These are phyloP conservation scores for Saccopteryx bilineata DNA, from an alignment of 2,113 vertebrate species.

Conservation along the genomic window DNA sequence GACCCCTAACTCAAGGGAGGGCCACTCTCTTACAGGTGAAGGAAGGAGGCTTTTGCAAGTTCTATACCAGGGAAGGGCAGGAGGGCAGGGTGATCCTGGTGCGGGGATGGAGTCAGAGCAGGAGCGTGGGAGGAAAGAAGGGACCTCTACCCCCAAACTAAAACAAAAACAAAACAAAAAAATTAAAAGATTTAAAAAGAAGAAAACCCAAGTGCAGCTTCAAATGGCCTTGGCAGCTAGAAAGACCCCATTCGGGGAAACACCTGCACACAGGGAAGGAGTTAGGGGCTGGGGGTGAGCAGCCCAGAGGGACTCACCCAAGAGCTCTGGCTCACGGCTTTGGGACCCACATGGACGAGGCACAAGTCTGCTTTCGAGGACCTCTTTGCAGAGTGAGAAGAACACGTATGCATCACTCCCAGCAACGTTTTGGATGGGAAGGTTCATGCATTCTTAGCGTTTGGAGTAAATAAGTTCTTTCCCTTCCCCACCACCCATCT, in stretches of 20 bases:
- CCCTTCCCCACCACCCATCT: not conserved
- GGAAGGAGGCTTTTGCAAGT: not conserved
- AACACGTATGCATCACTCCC: not conserved
- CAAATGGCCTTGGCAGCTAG: not conserved
- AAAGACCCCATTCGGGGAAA: not conserved
- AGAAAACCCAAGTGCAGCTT: too few relatives aligned
- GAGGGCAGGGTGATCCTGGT: accelerated
- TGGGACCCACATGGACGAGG: too few relatives aligned
- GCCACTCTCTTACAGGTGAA: not conserved
- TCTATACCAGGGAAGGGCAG: not conserved
- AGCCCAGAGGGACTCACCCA: not conserved
- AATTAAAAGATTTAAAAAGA: too few relatives aligned
- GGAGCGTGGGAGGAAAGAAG: accelerated
- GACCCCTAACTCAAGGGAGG: not conserved
- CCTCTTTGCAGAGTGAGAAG: not conserved
- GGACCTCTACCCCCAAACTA: too few relatives aligned
- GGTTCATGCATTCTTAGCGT: not conserved
- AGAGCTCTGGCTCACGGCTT: not conserved
- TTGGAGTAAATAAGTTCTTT: not conserved
- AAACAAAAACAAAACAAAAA: too few relatives aligned
- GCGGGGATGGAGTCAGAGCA: not conserved
- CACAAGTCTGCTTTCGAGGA: not conserved
- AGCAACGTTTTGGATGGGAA: not conserved
- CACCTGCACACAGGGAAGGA: not conserved
- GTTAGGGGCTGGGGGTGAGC: not conserved